phyloP scores from a whole-genome alignment of 1,140 invertebrate species.

The Drosophila pachea region DNA sequence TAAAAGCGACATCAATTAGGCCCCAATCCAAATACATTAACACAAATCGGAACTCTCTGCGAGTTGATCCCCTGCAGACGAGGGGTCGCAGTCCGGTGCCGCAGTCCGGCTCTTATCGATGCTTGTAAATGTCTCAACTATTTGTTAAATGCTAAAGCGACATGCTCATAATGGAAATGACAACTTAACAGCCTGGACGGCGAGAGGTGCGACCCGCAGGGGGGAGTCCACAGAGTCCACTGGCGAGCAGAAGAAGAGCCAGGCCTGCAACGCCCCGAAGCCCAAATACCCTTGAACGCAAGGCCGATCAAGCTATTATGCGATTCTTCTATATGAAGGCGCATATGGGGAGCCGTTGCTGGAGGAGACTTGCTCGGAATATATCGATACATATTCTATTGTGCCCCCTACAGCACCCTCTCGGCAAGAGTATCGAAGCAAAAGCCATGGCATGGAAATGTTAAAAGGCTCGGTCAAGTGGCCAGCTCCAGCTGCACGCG shows the following conservation, averaged over 20 bases:
- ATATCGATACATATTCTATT: too few relatives aligned
- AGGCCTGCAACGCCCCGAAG: neutral
- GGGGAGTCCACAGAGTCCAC: neutral
- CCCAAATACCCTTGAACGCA: constrained; percentile 5
- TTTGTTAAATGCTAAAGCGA: constrained; percentile 79
- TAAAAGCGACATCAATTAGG: constrained; percentile 70
- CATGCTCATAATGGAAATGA: constrained; percentile 78
- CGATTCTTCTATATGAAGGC: too few relatives aligned
- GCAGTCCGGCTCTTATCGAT: constrained; percentile 46
- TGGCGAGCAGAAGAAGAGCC: neutral
- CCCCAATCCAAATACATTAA: constrained; percentile 66
- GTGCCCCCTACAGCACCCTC: neutral
- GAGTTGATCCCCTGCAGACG: constrained; percentile 4
- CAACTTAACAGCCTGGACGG: constrained; percentile 65
- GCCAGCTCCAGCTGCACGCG: neutral
- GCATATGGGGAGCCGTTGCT: neutral
- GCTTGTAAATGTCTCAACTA: constrained; percentile 79
- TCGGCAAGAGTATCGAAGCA: neutral
- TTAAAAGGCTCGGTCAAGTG: constrained; percentile 70
- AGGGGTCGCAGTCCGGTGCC: neutral
- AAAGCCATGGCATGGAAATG: constrained; percentile 57
- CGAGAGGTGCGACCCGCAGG: neutral
- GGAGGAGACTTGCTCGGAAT: too few relatives aligned
- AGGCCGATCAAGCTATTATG: too few relatives aligned
- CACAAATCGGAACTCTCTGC: constrained; percentile 63